phyloP scores from a whole-genome alignment of 2,113 vertebrate species.

The Melanotaenia duboulayi region DNA sequence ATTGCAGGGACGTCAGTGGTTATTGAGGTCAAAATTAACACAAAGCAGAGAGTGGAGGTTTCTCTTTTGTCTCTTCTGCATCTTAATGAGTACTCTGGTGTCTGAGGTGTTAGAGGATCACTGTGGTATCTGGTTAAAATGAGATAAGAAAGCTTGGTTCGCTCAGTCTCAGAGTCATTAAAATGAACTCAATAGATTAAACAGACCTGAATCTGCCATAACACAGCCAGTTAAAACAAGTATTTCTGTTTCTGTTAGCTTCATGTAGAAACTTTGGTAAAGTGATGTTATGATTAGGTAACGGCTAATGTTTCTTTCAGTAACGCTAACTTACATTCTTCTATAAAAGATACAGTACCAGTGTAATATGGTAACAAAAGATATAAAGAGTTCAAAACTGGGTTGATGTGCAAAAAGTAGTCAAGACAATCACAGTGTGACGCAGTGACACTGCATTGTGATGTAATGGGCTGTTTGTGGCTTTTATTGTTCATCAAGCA shows the following conservation, averaged over 20 bases:
- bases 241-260: conserved; percentile 50
- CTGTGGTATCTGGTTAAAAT: neutral
- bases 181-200: conserved; percentile 35
- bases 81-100: neutral
- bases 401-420: no score
- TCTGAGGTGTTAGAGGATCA: conserved; percentile 17
- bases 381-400: no score
- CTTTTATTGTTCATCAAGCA: no score
- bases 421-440: no score
- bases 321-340: no score
- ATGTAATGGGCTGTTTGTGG: no score
- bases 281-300: conserved; percentile 26
- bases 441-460: no score
- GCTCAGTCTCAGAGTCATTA: no score
- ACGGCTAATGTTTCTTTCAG: no score
- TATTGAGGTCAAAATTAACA: neutral
- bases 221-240: conserved; percentile 20
- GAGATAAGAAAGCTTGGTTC: neutral
- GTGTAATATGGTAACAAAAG: no score
- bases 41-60: no score
- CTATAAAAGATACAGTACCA: no score
- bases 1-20: conserved; percentile 47
- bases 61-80: neutral
- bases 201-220: conserved; percentile 13
- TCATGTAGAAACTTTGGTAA: conserved; percentile 40